phyloP scores from a whole-genome alignment of 1,140 invertebrate species.

The Ooceraea biroi region DNA sequence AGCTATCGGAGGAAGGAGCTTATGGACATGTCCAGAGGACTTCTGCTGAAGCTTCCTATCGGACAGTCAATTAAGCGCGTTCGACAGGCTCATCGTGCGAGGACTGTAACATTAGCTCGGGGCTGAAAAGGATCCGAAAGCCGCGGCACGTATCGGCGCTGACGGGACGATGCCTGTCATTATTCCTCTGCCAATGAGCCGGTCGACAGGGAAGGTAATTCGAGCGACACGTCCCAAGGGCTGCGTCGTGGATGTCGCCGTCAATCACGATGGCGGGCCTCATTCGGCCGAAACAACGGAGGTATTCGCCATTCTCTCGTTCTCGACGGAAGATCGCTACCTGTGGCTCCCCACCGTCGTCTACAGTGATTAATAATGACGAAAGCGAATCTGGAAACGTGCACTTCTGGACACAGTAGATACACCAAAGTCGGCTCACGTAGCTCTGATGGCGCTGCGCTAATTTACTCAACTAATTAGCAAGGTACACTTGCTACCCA shows the following conservation, averaged over 20 bases:
- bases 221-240: constrained; percentile 55
- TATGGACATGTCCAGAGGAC: background rate
- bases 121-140: background rate
- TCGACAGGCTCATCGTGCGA: background rate
- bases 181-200: constrained; percentile 53
- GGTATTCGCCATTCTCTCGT: constrained; percentile 48
- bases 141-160: background rate
- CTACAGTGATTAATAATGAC: constrained; percentile 62
- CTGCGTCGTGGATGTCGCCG: constrained; percentile 40
- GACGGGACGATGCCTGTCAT: constrained; percentile 30
- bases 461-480: constrained; percentile 49
- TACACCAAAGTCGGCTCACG: background rate
- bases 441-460: background rate
- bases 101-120: background rate
- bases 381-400: constrained; percentile 24
- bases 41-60: background rate
- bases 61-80: constrained; percentile 25
- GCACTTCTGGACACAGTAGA: background rate
- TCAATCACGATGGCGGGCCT: constrained; percentile 67
- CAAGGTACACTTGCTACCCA: constrained; percentile 32
- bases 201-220: constrained; percentile 47
- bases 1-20: background rate
- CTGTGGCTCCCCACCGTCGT: background rate
- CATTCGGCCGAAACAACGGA: constrained; percentile 58
- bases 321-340: constrained; percentile 56